A percentile compares a stretch with the other conserved stretches of the same genome.
These are phyloP conservation scores for Melipona quadrifasciata DNA, from an alignment of 1,140 invertebrate species.

Conservation along the genomic window DNA sequence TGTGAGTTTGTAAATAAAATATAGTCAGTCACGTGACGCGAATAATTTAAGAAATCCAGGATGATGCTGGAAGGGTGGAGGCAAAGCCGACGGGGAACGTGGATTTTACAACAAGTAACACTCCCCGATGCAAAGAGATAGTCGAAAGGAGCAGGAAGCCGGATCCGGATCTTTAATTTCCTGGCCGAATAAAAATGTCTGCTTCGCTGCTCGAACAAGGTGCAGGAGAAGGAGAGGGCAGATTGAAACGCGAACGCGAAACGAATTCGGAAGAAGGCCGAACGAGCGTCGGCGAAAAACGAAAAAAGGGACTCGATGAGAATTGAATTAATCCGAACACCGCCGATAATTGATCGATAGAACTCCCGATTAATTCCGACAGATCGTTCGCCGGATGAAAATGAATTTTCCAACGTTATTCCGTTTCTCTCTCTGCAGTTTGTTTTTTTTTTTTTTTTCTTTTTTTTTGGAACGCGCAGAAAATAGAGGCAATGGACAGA, in stretches of 20 bases:
- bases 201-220: background rate
- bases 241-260: slow-evolving; percentile 26
- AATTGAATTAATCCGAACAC: slow-evolving; percentile 13
- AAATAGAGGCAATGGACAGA: background rate
- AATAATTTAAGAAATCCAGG: too few species aligned
- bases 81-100: background rate
- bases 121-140: background rate
- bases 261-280: background rate
- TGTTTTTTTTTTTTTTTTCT: background rate
- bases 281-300: background rate
- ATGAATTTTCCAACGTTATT: background rate
- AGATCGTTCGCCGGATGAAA: background rate
- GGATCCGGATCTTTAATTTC: slow-evolving; percentile 42
- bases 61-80: background rate
- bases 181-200: slow-evolving; percentile 26
- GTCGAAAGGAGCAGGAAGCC: background rate
- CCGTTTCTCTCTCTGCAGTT: background rate
- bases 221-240: background rate
- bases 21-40: too few species aligned
- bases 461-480: background rate
- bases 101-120: slow-evolving; percentile 6
- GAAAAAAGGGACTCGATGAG: background rate
- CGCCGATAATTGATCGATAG: slow-evolving; percentile 6
- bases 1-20: too few species aligned
- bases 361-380: slow-evolving; percentile 4